Evolutionary conservation across 2,797 vertebrate species (phyloP).

Genomic region (Calcarius lapponicus): DNA sequence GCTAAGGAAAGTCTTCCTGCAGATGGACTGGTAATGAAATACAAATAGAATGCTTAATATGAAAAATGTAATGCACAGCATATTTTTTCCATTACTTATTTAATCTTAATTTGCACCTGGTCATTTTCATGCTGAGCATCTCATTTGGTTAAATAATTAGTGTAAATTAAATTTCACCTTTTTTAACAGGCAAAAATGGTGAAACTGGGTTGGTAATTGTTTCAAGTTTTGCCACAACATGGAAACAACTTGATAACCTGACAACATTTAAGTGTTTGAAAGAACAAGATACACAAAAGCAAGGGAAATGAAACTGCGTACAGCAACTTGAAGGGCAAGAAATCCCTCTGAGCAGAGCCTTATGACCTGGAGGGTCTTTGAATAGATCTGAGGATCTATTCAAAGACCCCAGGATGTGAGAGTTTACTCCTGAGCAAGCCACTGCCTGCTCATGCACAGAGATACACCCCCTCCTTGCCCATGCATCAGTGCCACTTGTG

Average conservation of each 20-base stretch:
- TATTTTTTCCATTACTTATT: slow-evolving; percentile 17
- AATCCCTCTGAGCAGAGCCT: not conserved
- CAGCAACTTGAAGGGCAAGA: not conserved
- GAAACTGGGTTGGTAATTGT: slow-evolving; percentile 7
- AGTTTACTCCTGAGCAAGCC: not conserved
- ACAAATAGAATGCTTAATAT: not conserved
- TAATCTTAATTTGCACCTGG: slow-evolving; percentile 53
- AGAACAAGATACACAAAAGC: not conserved
- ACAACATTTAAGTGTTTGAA: not conserved
- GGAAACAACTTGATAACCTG: not conserved
- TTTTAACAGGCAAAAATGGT: slow-evolving; percentile 22
- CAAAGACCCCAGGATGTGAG: not conserved
- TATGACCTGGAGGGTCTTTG: not conserved
- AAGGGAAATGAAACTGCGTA: not conserved
- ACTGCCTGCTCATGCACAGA: not conserved
- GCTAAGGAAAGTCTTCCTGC: slow-evolving; percentile 9
- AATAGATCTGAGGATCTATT: not conserved
- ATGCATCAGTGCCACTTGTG: rapidly evolving
- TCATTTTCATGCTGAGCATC: slow-evolving; percentile 31
- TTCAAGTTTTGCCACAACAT: slow-evolving; percentile 1
- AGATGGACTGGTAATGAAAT: slow-evolving; percentile 55
- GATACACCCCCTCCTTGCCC: not conserved
- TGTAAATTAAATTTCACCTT: slow-evolving; percentile 53
- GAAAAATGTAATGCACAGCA: not conserved
- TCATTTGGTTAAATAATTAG: slow-evolving; percentile 37